Evolutionary conservation across 1,140 invertebrate species (phyloP).

Genomic region (Sycophila sp.): DNA sequence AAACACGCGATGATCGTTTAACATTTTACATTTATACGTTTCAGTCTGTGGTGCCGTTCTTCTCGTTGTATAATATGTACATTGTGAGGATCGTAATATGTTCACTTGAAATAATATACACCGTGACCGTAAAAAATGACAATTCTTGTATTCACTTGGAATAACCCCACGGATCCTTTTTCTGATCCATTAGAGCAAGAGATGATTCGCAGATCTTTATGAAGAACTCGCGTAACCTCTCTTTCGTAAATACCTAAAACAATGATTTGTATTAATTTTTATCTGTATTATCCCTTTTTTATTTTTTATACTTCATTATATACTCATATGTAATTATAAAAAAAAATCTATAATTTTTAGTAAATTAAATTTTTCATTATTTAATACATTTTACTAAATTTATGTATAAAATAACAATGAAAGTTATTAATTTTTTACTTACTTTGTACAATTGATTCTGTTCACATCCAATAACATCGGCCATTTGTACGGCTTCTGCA

Average conservation of each 20-base stretch:
- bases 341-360: no score
- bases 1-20: slow-evolving; percentile 17
- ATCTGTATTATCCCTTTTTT: neutral
- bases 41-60: neutral
- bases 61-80: slow-evolving; percentile 30
- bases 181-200: slow-evolving; percentile 76
- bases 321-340: neutral
- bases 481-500: slow-evolving; percentile 80
- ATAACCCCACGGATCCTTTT: slow-evolving; percentile 77
- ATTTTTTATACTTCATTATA: neutral
- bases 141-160: slow-evolving; percentile 50
- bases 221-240: slow-evolving; percentile 79
- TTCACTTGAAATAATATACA: slow-evolving; percentile 34
- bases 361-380: no score
- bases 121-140: neutral
- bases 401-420: no score
- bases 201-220: slow-evolving; percentile 84
- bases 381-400: no score
- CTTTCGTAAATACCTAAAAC: slow-evolving; percentile 65
- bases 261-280: slow-evolving; percentile 13
- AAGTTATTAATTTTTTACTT: no score
- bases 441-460: slow-evolving; percentile 81
- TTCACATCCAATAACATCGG: slow-evolving; percentile 82
- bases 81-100: slow-evolving; percentile 23
- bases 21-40: slow-evolving; percentile 16